Evolutionary conservation across 2,113 vertebrate species (phyloP), one percentile per base, ranked within the genome.

Genomic region (Esox niger): DNA sequence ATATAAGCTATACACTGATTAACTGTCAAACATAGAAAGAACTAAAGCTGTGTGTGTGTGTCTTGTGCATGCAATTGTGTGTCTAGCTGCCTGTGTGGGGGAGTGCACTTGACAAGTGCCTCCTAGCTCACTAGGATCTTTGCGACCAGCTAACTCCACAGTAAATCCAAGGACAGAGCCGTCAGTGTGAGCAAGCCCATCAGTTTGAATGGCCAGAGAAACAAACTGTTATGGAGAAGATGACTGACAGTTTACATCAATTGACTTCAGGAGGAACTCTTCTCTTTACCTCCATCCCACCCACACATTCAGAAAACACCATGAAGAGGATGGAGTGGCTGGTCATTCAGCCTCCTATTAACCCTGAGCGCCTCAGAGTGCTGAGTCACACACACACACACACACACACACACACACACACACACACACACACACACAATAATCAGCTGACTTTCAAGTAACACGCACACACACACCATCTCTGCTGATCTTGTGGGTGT

Each of bases 331-430:
- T 59, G 43, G 38, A 43, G 13, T 4, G 47, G 15, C n/a, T 7
- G 6, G n/a, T 52, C 6, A 52, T 52, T 49, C 46, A 49, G 46
- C 47, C 8, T 6, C 8, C 20, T 21, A 21, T n/a, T 52, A 23
- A 5, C 5, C 6, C 6, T 7, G 2, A 52, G 47, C 17, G 15
- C 8, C n/a, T 52, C 21, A 64, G 54, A 81, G 71, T 47, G 26
- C 25, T 2, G 27, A 27, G 55, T 75, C 73, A 73, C 69, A 75
- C 75, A 75, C 64, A 62, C 27, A 46, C 26, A 70, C 68, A 74
- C 29, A 66, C 47, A 33, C 64, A 56, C 54, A 56, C 55, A 57
- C 55, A 57, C 8, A 26, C 5, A n/a, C 7, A 62, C 29, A 62
- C 54, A 56, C 54, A 61, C 29, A 61, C 30, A 61, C 30, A 31